phyloP scores from a whole-genome alignment of 2,888 invertebrate species.

The Mythimna impura region DNA sequence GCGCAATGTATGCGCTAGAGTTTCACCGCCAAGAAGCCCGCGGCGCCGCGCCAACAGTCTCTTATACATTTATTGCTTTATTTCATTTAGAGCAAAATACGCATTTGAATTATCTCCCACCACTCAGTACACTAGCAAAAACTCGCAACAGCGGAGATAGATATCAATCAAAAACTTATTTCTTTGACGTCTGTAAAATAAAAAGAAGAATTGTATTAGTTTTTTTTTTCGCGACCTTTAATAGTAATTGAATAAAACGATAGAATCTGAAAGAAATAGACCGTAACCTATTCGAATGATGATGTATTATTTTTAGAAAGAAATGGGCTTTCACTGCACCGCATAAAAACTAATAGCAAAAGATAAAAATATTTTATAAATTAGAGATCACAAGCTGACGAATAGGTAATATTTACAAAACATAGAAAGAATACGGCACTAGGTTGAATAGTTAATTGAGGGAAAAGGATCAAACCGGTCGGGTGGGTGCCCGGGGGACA shows the following conservation, averaged over 20 bases:
- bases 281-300: constrained; percentile 39
- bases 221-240: constrained; percentile 28
- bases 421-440: constrained; percentile 40
- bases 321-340: constrained; percentile 30
- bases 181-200: constrained; percentile 34
- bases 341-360: constrained; percentile 16
- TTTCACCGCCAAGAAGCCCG: constrained; percentile 62
- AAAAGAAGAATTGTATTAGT: constrained; percentile 25
- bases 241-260: constrained; percentile 55
- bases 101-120: constrained; percentile 72
- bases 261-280: constrained; percentile 47
- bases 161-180: constrained; percentile 59
- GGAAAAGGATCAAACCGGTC: constrained; percentile 71
- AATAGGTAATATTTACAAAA: constrained; percentile 16
- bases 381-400: neutral
- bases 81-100: constrained; percentile 79
- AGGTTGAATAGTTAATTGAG: constrained; percentile 55
- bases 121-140: constrained; percentile 56
- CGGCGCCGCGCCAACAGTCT: constrained; percentile 71
- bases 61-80: constrained; percentile 82
- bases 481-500: constrained; percentile 69
- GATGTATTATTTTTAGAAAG: constrained; percentile 31
- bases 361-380: constrained; percentile 22
- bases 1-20: constrained; percentile 58
- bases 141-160: constrained; percentile 34